Percentiles rank a stretch among this genome's conserved stretches.
phyloP scores from a whole-genome alignment of 2,113 vertebrate genomes.

The Salvelinus namaycush region DNA sequence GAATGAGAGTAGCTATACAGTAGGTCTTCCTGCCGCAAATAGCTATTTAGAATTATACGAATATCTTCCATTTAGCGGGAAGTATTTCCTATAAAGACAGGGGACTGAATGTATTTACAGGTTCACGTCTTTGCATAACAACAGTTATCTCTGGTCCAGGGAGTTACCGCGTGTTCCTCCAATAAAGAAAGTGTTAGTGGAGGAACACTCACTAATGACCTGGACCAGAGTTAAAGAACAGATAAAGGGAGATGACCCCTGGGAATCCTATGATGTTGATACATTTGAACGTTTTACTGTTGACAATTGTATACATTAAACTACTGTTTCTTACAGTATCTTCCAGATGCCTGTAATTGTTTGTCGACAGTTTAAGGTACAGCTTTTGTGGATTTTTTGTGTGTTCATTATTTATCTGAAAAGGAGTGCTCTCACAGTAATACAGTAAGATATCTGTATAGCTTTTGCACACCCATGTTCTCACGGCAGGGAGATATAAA shows the following conservation, averaged over 20 bases:
- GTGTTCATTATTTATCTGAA: constrained; percentile 21
- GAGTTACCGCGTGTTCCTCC: no score
- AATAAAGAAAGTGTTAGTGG: no score
- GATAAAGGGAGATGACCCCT: no score
- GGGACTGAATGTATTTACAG: constrained; percentile 51
- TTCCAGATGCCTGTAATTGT: constrained; percentile 33
- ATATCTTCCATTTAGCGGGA: constrained; percentile 11
- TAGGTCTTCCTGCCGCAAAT: constrained; percentile 54
- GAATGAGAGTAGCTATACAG: no score
- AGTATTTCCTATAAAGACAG: background rate
- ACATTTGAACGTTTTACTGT: constrained; percentile 12
- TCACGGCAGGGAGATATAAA: no score
- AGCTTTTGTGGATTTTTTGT: constrained; percentile 15
- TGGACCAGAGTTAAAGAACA: no score
- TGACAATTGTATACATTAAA: constrained; percentile 41
- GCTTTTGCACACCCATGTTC: constrained; percentile 10
- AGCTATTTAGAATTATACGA: constrained; percentile 8
- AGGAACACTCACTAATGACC: no score
- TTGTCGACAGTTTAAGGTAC: constrained; percentile 15
- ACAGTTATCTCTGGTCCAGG: no score
- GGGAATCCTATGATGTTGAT: background rate
- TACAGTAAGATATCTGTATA: constrained; percentile 20
- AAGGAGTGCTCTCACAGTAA: constrained; percentile 38
- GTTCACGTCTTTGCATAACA: background rate
- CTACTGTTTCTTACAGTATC: constrained; percentile 18